Percentiles rank a stretch among this genome's conserved stretches.
These are phyloP conservation scores for Dasysyrphus tricinctus DNA, from an alignment of 2,888 invertebrate species.

Conservation along the genomic window DNA sequence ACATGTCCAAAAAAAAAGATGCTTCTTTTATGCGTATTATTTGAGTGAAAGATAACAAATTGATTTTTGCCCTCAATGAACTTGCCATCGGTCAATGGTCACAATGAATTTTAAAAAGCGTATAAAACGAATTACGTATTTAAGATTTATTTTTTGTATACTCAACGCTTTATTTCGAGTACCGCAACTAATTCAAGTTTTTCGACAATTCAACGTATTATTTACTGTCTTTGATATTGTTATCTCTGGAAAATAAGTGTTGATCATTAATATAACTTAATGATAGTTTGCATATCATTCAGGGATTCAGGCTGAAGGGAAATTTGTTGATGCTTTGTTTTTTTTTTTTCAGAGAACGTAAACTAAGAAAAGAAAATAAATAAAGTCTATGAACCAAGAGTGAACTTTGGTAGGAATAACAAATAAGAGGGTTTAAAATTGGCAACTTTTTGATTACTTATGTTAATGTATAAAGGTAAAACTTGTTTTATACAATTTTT, in stretches of 20 bases:
- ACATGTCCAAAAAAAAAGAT: constrained; percentile 17
- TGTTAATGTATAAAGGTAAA: not conserved
- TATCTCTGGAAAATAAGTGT: constrained; percentile 50
- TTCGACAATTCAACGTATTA: constrained; percentile 17
- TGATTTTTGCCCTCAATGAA: constrained; percentile 46
- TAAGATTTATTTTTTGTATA: constrained; percentile 1
- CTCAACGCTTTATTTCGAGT: constrained; percentile 42
- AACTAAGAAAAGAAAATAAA: too few species aligned
- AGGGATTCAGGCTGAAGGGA: too few species aligned
- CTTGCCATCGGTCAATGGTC: constrained; percentile 26
- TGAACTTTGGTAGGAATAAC: not conserved
- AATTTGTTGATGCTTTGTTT: not conserved
- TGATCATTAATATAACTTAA: constrained; percentile 62
- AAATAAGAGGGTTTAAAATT: not conserved
- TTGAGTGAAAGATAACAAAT: constrained; percentile 67
- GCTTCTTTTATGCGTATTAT: constrained; percentile 40
- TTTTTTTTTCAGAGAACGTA: too few species aligned
- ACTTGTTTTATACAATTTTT: too few species aligned
- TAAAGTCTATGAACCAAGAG: not conserved
- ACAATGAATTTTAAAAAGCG: constrained; percentile 58
- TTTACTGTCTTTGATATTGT: constrained; percentile 35
- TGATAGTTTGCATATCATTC: constrained; percentile 46
- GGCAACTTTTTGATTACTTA: not conserved
- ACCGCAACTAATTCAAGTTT: constrained; percentile 69
- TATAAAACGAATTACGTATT: constrained; percentile 62